These are phyloP conservation scores for Drosophila asahinai DNA, from an alignment of 1,140 invertebrate genomes.

Conservation along the genomic window DNA sequence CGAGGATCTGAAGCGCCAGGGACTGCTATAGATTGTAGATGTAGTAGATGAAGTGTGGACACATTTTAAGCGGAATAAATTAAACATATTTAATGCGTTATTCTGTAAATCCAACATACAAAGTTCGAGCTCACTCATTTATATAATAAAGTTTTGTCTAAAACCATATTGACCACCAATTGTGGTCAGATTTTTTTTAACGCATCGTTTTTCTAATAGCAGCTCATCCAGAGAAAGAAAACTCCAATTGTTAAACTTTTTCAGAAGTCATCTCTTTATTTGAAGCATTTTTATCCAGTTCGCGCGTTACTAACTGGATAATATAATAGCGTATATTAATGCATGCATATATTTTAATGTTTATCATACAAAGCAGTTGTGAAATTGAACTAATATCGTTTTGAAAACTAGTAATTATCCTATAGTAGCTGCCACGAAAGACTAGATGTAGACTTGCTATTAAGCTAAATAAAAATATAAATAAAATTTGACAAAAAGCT, in stretches of 20 bases:
- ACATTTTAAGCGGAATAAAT: background rate
- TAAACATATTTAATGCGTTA: too few species aligned
- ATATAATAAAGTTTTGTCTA: background rate
- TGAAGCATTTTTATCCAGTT: conserved; percentile 2
- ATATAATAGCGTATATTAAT: background rate
- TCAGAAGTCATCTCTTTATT: conserved; percentile 19
- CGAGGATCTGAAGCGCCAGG: conserved; percentile 99
- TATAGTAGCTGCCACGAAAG: background rate
- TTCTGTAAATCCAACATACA: conserved; percentile 1
- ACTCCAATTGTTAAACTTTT: conserved; percentile 1
- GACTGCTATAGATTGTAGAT: conserved; percentile 90
- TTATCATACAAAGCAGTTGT: conserved; percentile 4
- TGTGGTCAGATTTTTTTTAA: background rate
- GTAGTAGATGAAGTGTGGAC: conserved; percentile 9
- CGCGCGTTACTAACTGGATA: background rate
- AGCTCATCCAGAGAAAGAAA: background rate
- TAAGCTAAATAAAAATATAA: background rate
- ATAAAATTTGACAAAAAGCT: background rate
- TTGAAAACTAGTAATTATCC: background rate
- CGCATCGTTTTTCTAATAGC: background rate
- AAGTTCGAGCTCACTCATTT: background rate
- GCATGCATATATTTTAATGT: background rate
- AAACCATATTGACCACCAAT: background rate
- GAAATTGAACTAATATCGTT: conserved; percentile 1
- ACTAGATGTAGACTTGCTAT: background rate